Evolutionary conservation across 2,888 invertebrate genomes (phyloP), one percentile per base, ranked within the genome.

Genomic region (Tenthredo mesomela): DNA sequence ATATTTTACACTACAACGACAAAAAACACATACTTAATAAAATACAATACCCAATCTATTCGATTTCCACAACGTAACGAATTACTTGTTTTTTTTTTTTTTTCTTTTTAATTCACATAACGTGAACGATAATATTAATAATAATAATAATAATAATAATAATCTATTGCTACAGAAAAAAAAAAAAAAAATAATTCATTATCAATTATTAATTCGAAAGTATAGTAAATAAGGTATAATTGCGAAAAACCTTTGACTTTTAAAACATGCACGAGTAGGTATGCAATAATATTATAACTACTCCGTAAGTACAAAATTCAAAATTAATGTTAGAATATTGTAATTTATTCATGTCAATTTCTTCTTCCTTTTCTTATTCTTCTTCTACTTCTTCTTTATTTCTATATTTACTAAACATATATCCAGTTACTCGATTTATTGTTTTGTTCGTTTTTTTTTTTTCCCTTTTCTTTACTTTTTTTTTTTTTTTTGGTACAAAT

Each of bases 1-100:
- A 65, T 47, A 82, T 82, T 82, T 65, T 82, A 82, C 82, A 82
- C 82, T 67, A 47, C 82, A 82, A 82, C 70, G 47, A 70, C 82
- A 70, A 82, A 82, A 82, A 82, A 65, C 67, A 82, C 70, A 67
- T 70, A 70, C 21, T 21, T 73, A 70, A n/a, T n/a, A n/a, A n/a
- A 82, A 67, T 70, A 82, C 50, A 82, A 40, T 67, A 67, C 82
- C 82, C 67, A 18, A 82, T 67, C 67, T 10, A 47, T 82, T 82
- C 75, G 21, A 82, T 70, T 82, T 65, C 67, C 70, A 70, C 47
- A 67, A 82, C 67, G n/a, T n/a, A 40, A 77, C 15, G 6, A 65
- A 75, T 43, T 29, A 21, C 50, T 25, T 61, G 21, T 37, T 47
- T 29, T 47, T 40, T 6, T 12, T 18, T 54, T n/a, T 18, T 70